These are phyloP conservation scores for Eutolmus rufibarbis DNA, from an alignment of 2,888 invertebrate genomes.

Conservation along the genomic window DNA sequence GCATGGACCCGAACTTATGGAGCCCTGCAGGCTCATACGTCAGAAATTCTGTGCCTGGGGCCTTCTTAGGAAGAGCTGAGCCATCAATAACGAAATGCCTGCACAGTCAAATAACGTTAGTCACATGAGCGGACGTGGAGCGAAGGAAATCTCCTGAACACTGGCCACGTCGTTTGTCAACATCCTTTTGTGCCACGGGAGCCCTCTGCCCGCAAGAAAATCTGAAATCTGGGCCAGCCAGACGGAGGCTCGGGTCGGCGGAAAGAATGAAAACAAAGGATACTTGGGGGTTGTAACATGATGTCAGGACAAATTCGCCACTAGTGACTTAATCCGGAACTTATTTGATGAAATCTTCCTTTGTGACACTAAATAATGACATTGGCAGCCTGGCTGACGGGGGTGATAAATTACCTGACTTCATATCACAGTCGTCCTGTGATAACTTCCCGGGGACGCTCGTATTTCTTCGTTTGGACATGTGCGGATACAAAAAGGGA, in stretches of 20 bases:
- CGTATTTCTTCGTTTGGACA: slow-evolving; percentile 24
- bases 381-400: slow-evolving; percentile 19
- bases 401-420: slow-evolving; percentile 36
- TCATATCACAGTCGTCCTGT: slow-evolving; percentile 17
- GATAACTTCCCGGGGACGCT: background rate
- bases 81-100: slow-evolving; percentile 15
- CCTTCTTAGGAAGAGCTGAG: background rate
- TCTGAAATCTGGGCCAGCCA: background rate
- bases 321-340: slow-evolving; percentile 39
- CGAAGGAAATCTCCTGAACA: slow-evolving; percentile 22
- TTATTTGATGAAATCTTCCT: slow-evolving; percentile 41
- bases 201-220: background rate
- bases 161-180: slow-evolving; percentile 28
- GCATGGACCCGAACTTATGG: background rate
- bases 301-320: slow-evolving; percentile 36
- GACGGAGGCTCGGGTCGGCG: background rate
- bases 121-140: slow-evolving; percentile 10
- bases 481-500: slow-evolving; percentile 16
- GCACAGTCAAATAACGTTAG: slow-evolving; percentile 11
- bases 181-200: background rate
- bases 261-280: slow-evolving; percentile 29
- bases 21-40: background rate
- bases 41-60: background rate
- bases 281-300: slow-evolving; percentile 15
- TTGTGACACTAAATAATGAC: slow-evolving; percentile 41